Base-by-base conservation (phyloP, 92 coral and sea anemone species). In the Paramuricea clavata region DNA sequence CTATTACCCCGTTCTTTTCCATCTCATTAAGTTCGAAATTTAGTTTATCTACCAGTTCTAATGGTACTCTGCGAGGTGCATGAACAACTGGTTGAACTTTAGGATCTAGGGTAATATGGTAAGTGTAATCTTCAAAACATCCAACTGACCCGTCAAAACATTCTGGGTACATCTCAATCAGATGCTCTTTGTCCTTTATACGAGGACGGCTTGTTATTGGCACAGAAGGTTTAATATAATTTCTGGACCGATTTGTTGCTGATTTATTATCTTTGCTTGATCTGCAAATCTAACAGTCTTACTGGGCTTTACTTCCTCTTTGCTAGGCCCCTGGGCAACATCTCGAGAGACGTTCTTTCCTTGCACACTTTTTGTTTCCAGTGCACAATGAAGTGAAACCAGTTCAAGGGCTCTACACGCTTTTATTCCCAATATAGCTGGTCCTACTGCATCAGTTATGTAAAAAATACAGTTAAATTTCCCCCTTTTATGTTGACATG, bases 311-410 rank as follows among this genome's bases (percentile, higher is more conserved):
- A n/a, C n/a, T 77, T 77, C 42, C 82, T 41, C 82, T 32, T 77
- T 32, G 15, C 25, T 77, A 49, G 49, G 1, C 82, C 67, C 69
- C 49, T 77, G 68, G 82, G 47, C 6, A 77, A 21, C 67, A 44
- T 52, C 82, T 77, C 42, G 69, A 77, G 82, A 1, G 82, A 39
- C 42, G 13, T 77, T 77, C 15, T 52, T 77, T 10, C 65, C 26
- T 1, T 82, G 76, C 43, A 33, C 68, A 17, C 25, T 69, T 69
- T 70, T 68, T 17, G 80, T 49, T 52, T 69, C 76, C 69, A 69
- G 76, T 31, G 88, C 52, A 64, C 88, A 84, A 22, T 85, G 92
- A 12, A 69, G 78, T 26, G 89, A 84, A 49, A 83, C 92, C 56
- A 89, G 42, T 32, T 83, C 56, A 33, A 84, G 89, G 28, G 82